Conservation (phyloP, 2,888 invertebrate species). For the Dynastes grantii region DNA sequence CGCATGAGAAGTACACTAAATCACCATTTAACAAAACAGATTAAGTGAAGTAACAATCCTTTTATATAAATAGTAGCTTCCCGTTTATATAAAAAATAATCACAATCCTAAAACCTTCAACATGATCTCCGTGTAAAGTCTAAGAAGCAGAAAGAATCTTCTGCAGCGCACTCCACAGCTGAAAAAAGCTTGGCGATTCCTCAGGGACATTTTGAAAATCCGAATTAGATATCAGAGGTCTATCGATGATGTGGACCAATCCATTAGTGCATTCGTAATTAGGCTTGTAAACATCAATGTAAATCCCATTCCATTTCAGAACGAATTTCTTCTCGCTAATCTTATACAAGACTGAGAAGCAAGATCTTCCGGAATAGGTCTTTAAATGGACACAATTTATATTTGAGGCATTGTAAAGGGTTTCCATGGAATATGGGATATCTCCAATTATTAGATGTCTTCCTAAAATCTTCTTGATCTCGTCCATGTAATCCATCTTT, state of each 20-base stretch:
- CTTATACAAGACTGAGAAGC: conserved; percentile 27
- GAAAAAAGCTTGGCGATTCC: conserved; percentile 32
- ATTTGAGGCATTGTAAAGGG: conserved; percentile 77
- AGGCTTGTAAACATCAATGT: conserved; percentile 87
- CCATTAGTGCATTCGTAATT: conserved; percentile 96
- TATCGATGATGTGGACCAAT: conserved; percentile 93
- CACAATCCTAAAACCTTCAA: no score
- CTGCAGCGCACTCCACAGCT: conserved; percentile 45
- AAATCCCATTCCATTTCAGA: conserved; percentile 85
- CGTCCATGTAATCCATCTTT: conserved; percentile 81
- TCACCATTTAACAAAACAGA: no score
- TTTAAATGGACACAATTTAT: conserved; percentile 50
- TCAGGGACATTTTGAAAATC: conserved; percentile 68
- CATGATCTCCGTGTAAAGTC: not conserved
- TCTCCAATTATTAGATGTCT: conserved; percentile 88
- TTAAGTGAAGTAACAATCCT: no score
- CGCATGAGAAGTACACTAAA: no score
- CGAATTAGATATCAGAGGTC: conserved; percentile 84
- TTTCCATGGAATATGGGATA: conserved; percentile 82
- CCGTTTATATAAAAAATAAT: no score
- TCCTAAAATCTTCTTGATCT: conserved; percentile 82
- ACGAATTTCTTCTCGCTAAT: conserved; percentile 61
- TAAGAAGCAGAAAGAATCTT: conserved; percentile 30
- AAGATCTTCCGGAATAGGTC: conserved; percentile 51
- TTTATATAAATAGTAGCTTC: no score